Evolutionary conservation across 2,888 invertebrate genomes (phyloP), one percentile per base, ranked within the genome.

Genomic region (Aproaerema taeniolella): DNA sequence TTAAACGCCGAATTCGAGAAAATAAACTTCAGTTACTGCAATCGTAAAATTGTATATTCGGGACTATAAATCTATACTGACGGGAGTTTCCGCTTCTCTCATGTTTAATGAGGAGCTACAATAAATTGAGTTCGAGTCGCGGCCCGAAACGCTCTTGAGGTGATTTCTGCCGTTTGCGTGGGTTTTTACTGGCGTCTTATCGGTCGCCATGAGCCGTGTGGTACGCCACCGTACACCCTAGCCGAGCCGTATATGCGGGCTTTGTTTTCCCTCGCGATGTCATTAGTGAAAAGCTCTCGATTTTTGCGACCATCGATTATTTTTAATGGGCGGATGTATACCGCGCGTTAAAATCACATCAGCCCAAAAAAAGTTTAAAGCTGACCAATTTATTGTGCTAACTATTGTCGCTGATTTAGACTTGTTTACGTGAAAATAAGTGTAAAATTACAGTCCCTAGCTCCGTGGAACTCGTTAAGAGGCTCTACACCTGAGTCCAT

Each of bases 261-360:
- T 79, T 81, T 82, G 82, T 83, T 82, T 83, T 77, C 74, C 66
- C 64, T 66, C 55, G 73, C 76, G 67, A 81, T 82, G 69, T 83
- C 85, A 83, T 85, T 85, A 85, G 83, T 82, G 83, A 67, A 77
- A 77, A 79, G 64, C 73, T 61, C 80, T 82, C 82, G 75, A 83
- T 83, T 81, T 83, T 82, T 59, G 67, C 76, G 61, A 67, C 76
- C 75, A 78, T 82, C 76, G 82, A 81, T 83, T 85, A 83, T 81
- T 85, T 81, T 83, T 86, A 83, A 86, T 83, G 81, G 81, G 63
- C 64, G 61, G 60, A 61, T 58, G 60, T 64, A 57, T 52, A 63
- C 69, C 65, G 63, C 69, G 61, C 57, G 57, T 58, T 55, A 53
- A 29, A 17, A 14, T 13, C 25, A 34, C 34, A 9, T 14, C 25